Evolutionary conservation across 2,113 vertebrate genomes (phyloP), one percentile per base, ranked within the genome.

Genomic region (Oreocharis arfaki): DNA sequence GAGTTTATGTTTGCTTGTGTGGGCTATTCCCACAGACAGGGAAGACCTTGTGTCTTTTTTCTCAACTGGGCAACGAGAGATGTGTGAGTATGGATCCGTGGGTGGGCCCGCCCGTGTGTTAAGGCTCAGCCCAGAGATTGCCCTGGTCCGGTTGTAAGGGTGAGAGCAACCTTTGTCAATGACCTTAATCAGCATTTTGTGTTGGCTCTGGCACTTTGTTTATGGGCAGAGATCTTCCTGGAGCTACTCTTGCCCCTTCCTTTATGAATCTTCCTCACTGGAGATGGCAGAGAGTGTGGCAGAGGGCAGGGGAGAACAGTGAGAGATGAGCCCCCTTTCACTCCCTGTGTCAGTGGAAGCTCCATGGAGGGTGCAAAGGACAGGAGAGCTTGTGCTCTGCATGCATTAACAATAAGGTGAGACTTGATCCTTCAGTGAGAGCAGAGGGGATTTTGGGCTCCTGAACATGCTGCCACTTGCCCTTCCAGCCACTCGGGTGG

Each of bases 321-420:
- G 11, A 9, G 24, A 80, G n/a, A 7, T 1, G 4, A 77, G 7
- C 1, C 6, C 7, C 6, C 3, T 73, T 39, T 60, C 7, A 2
- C 20, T 33, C 10, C 17, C 20, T 2, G 6, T 5, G 5, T 20
- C 39, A 1, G 16, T 8, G 53, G 47, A 67, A 18, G 18, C 19
- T 75, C 13, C 55, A 11, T 0, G 3, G 17, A 24, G 10, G 2
- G 3, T 39, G 24, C 24, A 39, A 59, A 64, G 21, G 30, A 30
- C 27, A 27, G 5, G 2, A n/a, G 18, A 52, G 4, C 10, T 76
- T 59, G 28, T 68, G 12, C 41, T 80, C 53, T 41, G 8, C 18
- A 3, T 3, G 5, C 37, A 35, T 13, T 32, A 35, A 13, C 21
- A 30, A 1, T 12, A 16, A 21, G 41, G 16, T 49, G 19, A 63